These are phyloP conservation scores for Scarus forsteni DNA, from an alignment of 2,797 vertebrate species.

Conservation along the genomic window DNA sequence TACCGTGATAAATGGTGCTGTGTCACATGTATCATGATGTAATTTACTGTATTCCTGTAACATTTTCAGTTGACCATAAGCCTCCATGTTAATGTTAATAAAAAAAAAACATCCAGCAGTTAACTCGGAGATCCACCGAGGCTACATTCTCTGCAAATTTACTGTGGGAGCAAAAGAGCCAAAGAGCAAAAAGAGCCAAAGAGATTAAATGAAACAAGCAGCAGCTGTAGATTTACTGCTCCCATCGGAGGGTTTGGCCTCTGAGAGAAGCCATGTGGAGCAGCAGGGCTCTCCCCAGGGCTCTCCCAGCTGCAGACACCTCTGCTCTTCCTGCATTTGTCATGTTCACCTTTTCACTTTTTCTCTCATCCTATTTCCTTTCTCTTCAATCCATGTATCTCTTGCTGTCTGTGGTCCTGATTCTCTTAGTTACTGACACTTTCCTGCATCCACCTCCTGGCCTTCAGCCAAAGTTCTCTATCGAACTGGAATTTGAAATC, in stretches of 20 bases:
- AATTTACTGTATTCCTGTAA: no score
- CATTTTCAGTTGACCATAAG: no score
- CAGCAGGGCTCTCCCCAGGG: slow-evolving; percentile 76
- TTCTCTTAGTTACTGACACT: slow-evolving; percentile 5
- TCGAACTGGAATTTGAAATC: slow-evolving; percentile 45
- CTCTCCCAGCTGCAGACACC: slow-evolving; percentile 76
- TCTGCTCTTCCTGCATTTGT: slow-evolving; percentile 62
- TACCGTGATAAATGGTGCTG: no score
- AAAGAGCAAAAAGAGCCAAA: slow-evolving; percentile 53
- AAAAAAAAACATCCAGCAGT: no score
- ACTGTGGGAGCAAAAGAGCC: background rate
- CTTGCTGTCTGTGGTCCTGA: background rate
- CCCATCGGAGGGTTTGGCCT: slow-evolving; percentile 71
- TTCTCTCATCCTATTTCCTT: slow-evolving; percentile 20
- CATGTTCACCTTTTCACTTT: slow-evolving; percentile 12
- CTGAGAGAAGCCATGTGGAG: slow-evolving; percentile 71
- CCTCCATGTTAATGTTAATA: no score
- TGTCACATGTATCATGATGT: no score
- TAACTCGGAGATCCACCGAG: no score
- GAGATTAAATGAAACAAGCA: slow-evolving; percentile 57
- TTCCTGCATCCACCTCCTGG: slow-evolving; percentile 23
- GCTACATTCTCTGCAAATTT: no score
- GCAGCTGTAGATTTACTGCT: slow-evolving; percentile 63
- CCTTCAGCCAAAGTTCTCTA: slow-evolving; percentile 32
- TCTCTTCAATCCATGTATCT: slow-evolving; percentile 8